These are phyloP conservation scores for Todus mexicanus DNA, from an alignment of 2,797 vertebrate species.

Conservation along the genomic window DNA sequence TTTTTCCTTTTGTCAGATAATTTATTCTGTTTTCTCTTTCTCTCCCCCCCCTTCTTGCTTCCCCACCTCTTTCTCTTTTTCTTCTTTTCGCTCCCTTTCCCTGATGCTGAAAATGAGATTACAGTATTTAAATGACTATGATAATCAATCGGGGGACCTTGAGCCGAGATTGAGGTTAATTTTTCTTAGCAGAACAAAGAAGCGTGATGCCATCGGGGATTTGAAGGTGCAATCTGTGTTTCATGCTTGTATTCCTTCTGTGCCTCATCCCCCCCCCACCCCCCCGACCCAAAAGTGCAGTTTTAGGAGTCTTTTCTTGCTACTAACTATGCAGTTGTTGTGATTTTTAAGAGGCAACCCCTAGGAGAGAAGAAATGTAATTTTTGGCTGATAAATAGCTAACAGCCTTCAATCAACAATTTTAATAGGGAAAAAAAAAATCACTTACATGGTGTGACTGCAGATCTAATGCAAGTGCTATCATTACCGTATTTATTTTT, in stretches of 20 bases:
- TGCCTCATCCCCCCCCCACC: not conserved
- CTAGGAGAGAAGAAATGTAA: conserved; percentile 64
- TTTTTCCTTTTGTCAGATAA: conserved; percentile 80
- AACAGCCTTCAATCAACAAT: conserved; percentile 71
- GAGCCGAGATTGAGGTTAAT: conserved; percentile 83
- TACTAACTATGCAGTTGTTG: conserved; percentile 56
- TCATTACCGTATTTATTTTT: conserved; percentile 68
- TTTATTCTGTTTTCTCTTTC: conserved; percentile 76
- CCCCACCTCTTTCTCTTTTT: conserved; percentile 72
- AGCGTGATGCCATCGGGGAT: conserved; percentile 69
- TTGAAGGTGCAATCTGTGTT: conserved; percentile 74
- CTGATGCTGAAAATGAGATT: conserved; percentile 99
- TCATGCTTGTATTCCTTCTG: conserved; percentile 66
- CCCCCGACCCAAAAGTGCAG: conserved; percentile 64
- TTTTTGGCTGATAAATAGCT: conserved; percentile 68
- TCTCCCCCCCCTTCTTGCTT: conserved; percentile 55
- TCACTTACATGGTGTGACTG: not conserved
- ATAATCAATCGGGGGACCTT: conserved; percentile 88
- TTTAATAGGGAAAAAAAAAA: conserved; percentile 69
- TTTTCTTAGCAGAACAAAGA: conserved; percentile 86
- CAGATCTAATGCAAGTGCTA: conserved; percentile 50
- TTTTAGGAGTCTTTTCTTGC: conserved; percentile 74
- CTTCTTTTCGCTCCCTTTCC: conserved; percentile 77
- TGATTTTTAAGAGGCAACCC: conserved; percentile 47
- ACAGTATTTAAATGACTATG: conserved; percentile 99